These are phyloP conservation scores for Galerucella nymphaeae DNA, from an alignment of 2,888 invertebrate species.

Conservation along the genomic window DNA sequence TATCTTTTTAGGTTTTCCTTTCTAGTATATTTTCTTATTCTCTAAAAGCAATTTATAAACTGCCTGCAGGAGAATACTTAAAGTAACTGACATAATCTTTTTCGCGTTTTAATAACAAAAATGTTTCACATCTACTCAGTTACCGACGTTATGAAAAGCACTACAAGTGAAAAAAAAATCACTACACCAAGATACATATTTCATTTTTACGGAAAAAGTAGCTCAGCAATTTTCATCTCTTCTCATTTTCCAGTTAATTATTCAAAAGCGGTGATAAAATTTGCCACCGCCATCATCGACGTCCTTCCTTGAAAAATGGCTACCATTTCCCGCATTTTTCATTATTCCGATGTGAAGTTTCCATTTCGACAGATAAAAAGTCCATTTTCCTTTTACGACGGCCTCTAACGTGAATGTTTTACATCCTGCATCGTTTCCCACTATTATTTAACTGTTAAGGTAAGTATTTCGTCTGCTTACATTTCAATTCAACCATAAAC, in stretches of 20 bases:
- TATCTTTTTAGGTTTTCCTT: no score
- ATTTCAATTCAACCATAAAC: conserved; percentile 10
- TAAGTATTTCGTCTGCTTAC: neutral
- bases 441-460: conserved; percentile 12
- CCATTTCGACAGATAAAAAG: conserved; percentile 30
- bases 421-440: conserved; percentile 20
- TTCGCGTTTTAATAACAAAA: neutral
- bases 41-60: no score
- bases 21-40: no score
- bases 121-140: neutral
- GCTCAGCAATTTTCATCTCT: conserved; percentile 16
- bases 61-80: no score
- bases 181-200: conserved; percentile 11
- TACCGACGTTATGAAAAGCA: conserved; percentile 1
- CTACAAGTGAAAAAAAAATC: neutral
- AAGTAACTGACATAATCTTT: no score
- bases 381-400: conserved; percentile 25
- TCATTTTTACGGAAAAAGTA: conserved; percentile 3
- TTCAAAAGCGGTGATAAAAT: conserved; percentile 29
- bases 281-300: conserved; percentile 23
- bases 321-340: conserved; percentile 26
- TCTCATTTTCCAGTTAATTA: conserved; percentile 29
- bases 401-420: conserved; percentile 20
- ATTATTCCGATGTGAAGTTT: conserved; percentile 26
- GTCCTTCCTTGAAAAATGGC: conserved; percentile 28